phyloP scores from a whole-genome alignment of 2,113 vertebrate genomes.

The Cyprinodon brontotheroides region DNA sequence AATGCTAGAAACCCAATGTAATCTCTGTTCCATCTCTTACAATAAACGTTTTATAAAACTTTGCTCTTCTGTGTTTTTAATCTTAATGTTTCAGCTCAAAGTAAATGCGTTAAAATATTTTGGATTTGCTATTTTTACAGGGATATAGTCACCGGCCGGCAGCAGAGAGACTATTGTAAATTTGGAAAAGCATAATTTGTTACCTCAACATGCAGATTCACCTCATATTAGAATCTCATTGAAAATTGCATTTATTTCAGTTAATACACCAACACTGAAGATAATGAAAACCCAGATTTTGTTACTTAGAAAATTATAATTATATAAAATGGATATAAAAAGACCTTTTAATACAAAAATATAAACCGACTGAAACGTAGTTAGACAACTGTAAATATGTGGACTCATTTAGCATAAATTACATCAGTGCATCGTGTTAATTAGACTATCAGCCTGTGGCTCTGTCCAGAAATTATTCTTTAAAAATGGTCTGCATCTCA shows the following conservation, averaged over 20 bases:
- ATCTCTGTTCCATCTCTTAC: slow-evolving; percentile 15
- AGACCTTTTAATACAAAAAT: neutral
- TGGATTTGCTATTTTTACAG: neutral
- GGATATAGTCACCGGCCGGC: too few relatives aligned
- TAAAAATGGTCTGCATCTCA: too few relatives aligned
- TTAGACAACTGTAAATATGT: neutral
- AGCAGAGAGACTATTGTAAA: neutral
- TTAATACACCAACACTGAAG: neutral
- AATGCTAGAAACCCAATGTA: slow-evolving; percentile 33
- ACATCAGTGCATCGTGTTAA: too few relatives aligned
- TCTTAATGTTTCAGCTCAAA: neutral
- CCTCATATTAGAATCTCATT: neutral
- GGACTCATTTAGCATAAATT: neutral
- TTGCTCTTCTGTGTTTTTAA: slow-evolving; percentile 15
- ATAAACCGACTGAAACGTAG: neutral
- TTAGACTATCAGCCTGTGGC: too few relatives aligned
- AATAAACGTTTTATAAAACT: slow-evolving; percentile 56
- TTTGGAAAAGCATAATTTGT: neutral
- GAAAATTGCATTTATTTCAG: neutral
- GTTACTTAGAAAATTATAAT: neutral
- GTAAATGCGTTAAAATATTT: too few relatives aligned
- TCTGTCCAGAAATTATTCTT: too few relatives aligned
- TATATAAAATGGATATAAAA: neutral
- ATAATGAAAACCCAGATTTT: neutral
- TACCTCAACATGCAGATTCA: neutral